Percentiles rank a stretch among this genome's conserved stretches.
Evolutionary conservation across 2,888 invertebrate genomes (phyloP).

Genomic region (Villa cingulata): DNA sequence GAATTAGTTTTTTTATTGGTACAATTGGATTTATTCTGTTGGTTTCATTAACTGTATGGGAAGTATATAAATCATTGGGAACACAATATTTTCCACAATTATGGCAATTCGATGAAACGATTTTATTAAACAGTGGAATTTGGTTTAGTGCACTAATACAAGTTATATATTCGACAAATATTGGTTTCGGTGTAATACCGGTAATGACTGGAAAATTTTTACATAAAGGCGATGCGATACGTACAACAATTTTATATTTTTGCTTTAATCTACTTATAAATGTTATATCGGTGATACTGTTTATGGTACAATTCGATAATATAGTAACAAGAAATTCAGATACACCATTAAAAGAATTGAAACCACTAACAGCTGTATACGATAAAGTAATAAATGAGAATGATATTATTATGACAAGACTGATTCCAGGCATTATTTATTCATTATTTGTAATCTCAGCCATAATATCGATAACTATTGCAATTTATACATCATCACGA

Average conservation of each 20-base stretch:
- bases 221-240: conserved; percentile 35
- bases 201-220: conserved; percentile 36
- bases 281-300: conserved; percentile 32
- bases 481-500: conserved; percentile 32
- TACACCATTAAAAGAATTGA: conserved; percentile 27
- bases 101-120: conserved; percentile 25
- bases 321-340: conserved; percentile 14
- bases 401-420: conserved; percentile 17
- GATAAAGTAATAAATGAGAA: conserved; percentile 26
- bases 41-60: conserved; percentile 31
- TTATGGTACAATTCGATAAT: conserved; percentile 34
- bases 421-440: conserved; percentile 29
- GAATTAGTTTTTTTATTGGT: conserved; percentile 30
- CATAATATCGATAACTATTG: conserved; percentile 28
- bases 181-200: conserved; percentile 33
- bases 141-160: conserved; percentile 37
- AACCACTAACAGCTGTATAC: conserved; percentile 32
- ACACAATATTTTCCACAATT: conserved; percentile 29
- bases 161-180: conserved; percentile 33
- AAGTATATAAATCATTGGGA: conserved; percentile 28
- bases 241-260: conserved; percentile 34
- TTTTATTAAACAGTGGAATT: conserved; percentile 26
- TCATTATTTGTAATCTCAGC: conserved; percentile 28
- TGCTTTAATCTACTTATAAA: conserved; percentile 35
- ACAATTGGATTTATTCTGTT: conserved; percentile 26